phyloP scores from a whole-genome alignment of 1,140 invertebrate genomes.

The Cydia pomonella region DNA sequence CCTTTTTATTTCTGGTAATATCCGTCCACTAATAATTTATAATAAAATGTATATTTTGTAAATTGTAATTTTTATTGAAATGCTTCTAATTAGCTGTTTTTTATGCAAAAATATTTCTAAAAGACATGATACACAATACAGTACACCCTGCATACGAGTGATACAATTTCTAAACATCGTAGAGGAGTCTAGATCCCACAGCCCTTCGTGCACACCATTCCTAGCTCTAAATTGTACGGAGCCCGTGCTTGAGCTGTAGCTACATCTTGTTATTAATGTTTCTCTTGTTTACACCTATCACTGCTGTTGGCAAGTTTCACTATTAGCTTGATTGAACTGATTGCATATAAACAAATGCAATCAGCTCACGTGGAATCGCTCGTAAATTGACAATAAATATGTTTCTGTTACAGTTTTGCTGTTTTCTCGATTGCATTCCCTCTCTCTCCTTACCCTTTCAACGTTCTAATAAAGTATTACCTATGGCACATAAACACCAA shows the following conservation, averaged over 20 bases:
- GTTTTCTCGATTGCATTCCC: neutral
- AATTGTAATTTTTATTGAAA: neutral
- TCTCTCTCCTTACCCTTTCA: neutral
- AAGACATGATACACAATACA: too few relatives aligned
- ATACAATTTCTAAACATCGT: neutral
- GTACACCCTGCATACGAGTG: neutral
- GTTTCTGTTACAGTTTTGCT: conserved; percentile 44
- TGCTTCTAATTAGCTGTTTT: neutral
- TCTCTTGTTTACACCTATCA: too few relatives aligned
- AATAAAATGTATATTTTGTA: neutral
- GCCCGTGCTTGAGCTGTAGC: too few relatives aligned
- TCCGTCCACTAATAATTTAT: neutral
- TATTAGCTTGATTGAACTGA: too few relatives aligned
- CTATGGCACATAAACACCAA: too few relatives aligned
- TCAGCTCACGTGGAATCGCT: neutral
- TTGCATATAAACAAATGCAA: too few relatives aligned
- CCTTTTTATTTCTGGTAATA: neutral
- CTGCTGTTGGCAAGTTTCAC: too few relatives aligned
- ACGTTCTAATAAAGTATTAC: too few relatives aligned
- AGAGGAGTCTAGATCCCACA: too few relatives aligned
- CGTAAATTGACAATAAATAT: conserved; percentile 42
- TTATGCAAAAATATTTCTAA: neutral
- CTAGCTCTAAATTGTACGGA: too few relatives aligned
- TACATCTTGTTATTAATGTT: too few relatives aligned
- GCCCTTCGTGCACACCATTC: too few relatives aligned